These are phyloP conservation scores for rat (Rattus norvegicus) DNA, from an alignment of 2,113 vertebrate genomes.

Conservation along the genomic window DNA sequence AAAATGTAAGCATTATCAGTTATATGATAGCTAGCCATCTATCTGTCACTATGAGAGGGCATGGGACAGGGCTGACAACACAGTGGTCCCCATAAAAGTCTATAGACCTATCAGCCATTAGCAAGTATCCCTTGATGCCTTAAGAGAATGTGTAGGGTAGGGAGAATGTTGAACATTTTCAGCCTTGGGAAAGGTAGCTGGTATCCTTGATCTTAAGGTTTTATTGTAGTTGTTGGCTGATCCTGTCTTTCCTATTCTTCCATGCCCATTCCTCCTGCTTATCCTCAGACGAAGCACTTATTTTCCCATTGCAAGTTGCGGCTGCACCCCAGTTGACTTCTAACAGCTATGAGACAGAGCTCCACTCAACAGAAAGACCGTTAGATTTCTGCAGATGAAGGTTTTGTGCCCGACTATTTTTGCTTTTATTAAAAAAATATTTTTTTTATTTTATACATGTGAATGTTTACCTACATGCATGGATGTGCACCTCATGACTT, in stretches of 20 bases:
- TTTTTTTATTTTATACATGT: neutral
- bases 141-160: neutral
- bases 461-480: neutral
- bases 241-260: neutral
- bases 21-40: neutral
- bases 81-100: accelerated
- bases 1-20: neutral
- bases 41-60: neutral
- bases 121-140: neutral
- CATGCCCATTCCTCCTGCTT: neutral
- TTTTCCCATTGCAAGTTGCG: neutral
- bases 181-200: neutral
- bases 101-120: neutral
- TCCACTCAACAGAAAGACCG: neutral
- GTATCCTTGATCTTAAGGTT: neutral
- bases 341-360: neutral
- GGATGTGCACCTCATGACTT: neutral
- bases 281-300: neutral
- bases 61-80: neutral
- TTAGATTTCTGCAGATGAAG: neutral
- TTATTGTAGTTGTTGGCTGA: neutral
- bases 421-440: neutral
- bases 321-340: neutral
- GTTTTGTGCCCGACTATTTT: neutral
- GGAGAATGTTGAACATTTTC: neutral